Percentiles rank a stretch among this genome's conserved stretches.
Conservation (phyloP, 2,113 vertebrate genomes). For the Rhinopomastus cyanomelas region DNA sequence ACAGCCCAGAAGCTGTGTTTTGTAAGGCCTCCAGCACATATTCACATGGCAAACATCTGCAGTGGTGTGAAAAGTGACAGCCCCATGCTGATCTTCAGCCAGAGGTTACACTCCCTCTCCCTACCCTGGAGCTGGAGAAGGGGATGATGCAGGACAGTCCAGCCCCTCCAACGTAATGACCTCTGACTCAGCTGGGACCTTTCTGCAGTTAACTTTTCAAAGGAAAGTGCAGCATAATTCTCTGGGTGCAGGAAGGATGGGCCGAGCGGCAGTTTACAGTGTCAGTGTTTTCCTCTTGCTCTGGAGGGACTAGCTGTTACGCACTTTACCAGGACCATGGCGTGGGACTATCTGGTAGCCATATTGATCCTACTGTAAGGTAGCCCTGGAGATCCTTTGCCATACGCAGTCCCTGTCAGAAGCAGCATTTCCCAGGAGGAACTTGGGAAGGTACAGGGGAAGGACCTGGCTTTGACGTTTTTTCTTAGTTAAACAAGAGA, state of each 20-base stretch:
- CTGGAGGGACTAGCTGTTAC: background rate
- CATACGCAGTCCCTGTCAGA: background rate
- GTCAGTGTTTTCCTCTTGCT: background rate
- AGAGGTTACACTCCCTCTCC: background rate
- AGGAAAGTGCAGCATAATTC: background rate
- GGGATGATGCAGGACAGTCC: background rate
- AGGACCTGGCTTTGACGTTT: background rate
- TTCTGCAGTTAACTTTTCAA: background rate
- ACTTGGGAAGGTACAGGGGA: background rate
- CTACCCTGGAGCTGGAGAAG: background rate
- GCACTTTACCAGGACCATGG: background rate
- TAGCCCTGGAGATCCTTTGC: background rate
- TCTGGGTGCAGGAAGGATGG: background rate
- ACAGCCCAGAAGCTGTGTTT: rapidly evolving
- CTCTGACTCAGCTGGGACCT: background rate
- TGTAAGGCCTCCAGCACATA: background rate
- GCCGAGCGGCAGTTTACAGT: background rate
- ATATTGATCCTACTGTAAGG: background rate
- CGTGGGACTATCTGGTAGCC: background rate
- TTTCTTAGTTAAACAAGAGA: background rate
- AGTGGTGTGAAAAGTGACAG: background rate
- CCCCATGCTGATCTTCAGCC: background rate
- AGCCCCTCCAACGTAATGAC: rapidly evolving
- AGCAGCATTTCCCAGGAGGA: background rate
- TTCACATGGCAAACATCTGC: background rate